Percentiles rank a stretch among this genome's conserved stretches.
Conservation (phyloP, 2,797 vertebrate species). For the Lacerta bilineata region DNA sequence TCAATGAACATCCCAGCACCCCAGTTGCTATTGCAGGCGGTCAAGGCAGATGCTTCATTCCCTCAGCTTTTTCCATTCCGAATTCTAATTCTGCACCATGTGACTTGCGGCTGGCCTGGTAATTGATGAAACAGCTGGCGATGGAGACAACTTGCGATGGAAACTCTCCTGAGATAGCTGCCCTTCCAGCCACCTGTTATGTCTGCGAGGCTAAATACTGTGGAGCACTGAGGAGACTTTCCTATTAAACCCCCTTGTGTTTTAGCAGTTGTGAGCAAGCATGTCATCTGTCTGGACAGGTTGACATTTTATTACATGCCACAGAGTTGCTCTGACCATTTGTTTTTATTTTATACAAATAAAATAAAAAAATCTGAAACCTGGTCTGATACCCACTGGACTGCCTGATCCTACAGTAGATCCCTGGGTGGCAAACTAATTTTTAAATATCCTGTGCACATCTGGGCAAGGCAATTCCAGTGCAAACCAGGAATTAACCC, state of each 20-base stretch:
- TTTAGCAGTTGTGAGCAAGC: neutral
- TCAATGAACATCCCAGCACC: neutral
- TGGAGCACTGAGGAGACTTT: fast-evolving
- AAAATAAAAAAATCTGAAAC: neutral
- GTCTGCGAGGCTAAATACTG: neutral
- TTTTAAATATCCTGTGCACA: neutral
- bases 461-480: no score
- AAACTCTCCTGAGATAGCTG: neutral
- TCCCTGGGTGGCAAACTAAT: neutral
- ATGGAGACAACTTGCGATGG: neutral
- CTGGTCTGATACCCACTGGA: neutral
- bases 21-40: neutral
- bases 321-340: neutral
- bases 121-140: constrained; percentile 38
- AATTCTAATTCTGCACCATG: neutral
- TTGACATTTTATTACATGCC: neutral
- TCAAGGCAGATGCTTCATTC: fast-evolving
- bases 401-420: neutral
- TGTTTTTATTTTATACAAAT: no score
- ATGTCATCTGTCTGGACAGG: neutral
- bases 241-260: neutral
- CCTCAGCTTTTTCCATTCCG: constrained; percentile 16
- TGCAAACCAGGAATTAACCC: no score
- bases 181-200: constrained; percentile 23
- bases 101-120: constrained; percentile 4